Conservation (phyloP, 2,797 vertebrate genomes). For the Mormyrops attenuatus region DNA sequence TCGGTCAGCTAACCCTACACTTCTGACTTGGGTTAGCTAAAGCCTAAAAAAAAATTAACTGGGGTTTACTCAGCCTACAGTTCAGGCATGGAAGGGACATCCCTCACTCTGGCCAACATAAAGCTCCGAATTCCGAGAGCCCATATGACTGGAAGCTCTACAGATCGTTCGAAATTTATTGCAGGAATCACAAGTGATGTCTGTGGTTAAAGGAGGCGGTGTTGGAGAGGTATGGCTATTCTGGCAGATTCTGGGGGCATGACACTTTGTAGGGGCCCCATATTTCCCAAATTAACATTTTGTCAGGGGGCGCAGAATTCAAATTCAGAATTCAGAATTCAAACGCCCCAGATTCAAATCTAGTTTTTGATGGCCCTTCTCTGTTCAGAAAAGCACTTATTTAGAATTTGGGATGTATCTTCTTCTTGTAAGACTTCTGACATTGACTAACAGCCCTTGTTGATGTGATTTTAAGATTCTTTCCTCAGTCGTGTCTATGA, state of each 20-base stretch:
- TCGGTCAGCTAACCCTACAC: neutral
- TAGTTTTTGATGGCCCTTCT: neutral
- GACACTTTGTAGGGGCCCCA: neutral
- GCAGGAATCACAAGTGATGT: neutral
- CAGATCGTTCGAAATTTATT: neutral
- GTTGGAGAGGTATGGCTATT: neutral
- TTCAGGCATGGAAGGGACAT: neutral
- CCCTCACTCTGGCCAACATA: neutral
- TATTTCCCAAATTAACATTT: neutral
- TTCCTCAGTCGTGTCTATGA: neutral
- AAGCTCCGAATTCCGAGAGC: neutral
- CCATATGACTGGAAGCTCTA: neutral
- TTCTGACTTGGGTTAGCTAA: slow-evolving; percentile 1
- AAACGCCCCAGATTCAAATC: neutral
- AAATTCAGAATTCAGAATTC: no score
- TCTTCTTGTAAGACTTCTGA: neutral
- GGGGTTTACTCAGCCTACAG: neutral
- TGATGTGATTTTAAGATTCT: neutral
- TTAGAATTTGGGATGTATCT: neutral
- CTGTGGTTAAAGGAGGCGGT: neutral
- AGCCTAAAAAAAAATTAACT: neutral
- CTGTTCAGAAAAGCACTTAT: neutral
- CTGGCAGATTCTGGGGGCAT: neutral
- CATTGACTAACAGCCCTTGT: neutral
- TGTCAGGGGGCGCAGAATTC: neutral